Conservation (phyloP, 2,888 invertebrate species). For the Hypena proboscidalis region DNA sequence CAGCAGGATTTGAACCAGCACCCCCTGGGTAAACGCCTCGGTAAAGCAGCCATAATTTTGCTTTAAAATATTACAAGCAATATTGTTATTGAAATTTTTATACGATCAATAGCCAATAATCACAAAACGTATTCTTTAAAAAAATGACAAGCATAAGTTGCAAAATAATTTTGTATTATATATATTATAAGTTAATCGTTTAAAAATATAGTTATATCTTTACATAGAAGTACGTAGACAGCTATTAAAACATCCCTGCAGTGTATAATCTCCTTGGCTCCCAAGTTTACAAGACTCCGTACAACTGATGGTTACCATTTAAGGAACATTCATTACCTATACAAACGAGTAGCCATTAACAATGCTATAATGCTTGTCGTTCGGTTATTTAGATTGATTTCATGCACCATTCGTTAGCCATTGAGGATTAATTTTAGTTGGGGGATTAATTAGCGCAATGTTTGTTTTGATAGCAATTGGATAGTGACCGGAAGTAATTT, state of each 20-base stretch:
- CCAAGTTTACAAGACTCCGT: conserved; percentile 42
- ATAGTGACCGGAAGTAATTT: not conserved
- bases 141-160: no score
- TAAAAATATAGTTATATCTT: no score
- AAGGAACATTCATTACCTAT: conserved; percentile 54
- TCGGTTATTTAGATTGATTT: conserved; percentile 41
- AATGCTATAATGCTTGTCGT: conserved; percentile 49
- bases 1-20: no score
- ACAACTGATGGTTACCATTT: conserved; percentile 52
- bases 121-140: no score
- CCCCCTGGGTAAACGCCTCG: no score
- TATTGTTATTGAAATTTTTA: no score
- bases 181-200: no score
- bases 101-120: no score
- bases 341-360: conserved; percentile 55
- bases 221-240: no score
- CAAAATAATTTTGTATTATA: no score
- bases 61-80: no score
- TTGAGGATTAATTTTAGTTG: conserved; percentile 40
- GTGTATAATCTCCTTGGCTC: conserved; percentile 26
- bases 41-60: no score
- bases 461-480: conserved; percentile 15
- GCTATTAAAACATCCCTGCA: not conserved
- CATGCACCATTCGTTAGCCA: conserved; percentile 38
- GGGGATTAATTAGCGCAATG: conserved; percentile 23